phyloP scores from a whole-genome alignment of 2,888 invertebrate genomes.

The Listrodromus nycthemerus region DNA sequence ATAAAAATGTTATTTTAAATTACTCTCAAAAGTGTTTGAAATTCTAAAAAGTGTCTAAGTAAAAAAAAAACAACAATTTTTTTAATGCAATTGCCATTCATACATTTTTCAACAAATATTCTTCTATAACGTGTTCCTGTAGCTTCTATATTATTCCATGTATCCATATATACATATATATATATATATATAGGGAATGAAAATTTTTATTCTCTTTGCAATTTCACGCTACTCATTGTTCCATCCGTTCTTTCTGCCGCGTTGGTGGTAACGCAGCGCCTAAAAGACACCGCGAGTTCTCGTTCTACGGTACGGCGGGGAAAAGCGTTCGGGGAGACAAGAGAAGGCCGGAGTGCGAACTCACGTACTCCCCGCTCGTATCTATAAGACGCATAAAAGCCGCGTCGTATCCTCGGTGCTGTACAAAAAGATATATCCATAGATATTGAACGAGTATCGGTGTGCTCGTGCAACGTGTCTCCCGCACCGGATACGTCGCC shows the following conservation, averaged over 20 bases:
- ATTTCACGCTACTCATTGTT: conserved; percentile 45
- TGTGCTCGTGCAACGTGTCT: conserved; percentile 20
- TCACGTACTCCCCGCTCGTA: conserved; percentile 35
- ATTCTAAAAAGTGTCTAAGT: too few relatives aligned
- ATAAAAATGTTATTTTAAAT: too few relatives aligned
- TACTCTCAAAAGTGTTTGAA: too few relatives aligned
- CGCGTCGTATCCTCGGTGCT: conserved; percentile 13
- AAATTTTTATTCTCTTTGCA: conserved; percentile 35
- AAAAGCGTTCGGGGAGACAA: conserved; percentile 2
- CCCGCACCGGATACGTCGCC: conserved; percentile 49
- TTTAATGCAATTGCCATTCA: too few relatives aligned
- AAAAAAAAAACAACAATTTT: too few relatives aligned
- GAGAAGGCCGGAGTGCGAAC: conserved; percentile 8
- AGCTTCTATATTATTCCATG: too few relatives aligned
- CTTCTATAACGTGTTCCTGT: too few relatives aligned
- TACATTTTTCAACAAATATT: too few relatives aligned
- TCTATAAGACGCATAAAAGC: conserved; percentile 43
- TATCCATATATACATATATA: too few relatives aligned
- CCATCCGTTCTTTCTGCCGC: conserved; percentile 11
- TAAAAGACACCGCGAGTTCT: conserved; percentile 17
- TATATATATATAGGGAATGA: conserved; percentile 3
- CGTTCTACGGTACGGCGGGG: neutral
- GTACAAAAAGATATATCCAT: conserved; percentile 21
- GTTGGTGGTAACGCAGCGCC: conserved; percentile 10
- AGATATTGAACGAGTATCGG: neutral